Evolutionary conservation across 64 coral and sea anemone species (phyloP), one percentile per base, ranked within the genome.

Genomic region (Pocillopora damicornis): DNA sequence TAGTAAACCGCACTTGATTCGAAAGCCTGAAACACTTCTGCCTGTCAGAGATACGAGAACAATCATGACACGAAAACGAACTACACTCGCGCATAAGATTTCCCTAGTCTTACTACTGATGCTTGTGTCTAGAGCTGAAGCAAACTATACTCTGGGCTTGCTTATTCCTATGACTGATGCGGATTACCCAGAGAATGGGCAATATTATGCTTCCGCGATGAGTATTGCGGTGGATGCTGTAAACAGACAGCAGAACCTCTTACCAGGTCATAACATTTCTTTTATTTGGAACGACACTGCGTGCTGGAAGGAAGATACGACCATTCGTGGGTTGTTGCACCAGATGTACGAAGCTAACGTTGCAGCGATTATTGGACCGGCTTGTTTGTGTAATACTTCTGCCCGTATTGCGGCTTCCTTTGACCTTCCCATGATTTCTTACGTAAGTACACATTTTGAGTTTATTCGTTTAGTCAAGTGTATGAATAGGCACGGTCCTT

Each of bases 241-340:
- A 37, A 97, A 97, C 60, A 87, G 83, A 63, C 57, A 92, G 15
- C 63, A 36, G n/a, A 86, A 97, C 38, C 94, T 97, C 0, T 91
- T 97, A 35, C 88, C 88, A 13, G 94, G 88, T 2, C 65, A 56
- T 37, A 93, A 90, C 35, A 75, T 97, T 59, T 90, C 77, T 60
- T 97, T 97, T 72, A 90, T 97, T 64, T 97, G 94, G 94, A 97
- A 93, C 75, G 82, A 97, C 15, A 97, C 94, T 8, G 62, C 76
- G 76, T 97, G 94, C 67, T 0, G n/a, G 36, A 91, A 97, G 34
- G 94, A 97, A 14, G 36, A 90, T 8, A 93, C 88, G 37, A 97
- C 94, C 0, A 42, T 97, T 37, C 82, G 91, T 36, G 91, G 88
- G 6, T 35, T 93, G 0, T 78, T 93, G 14, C 87, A 97, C 79